A percentile compares a stretch with the other conserved stretches of the same genome.
Evolutionary conservation across 2,113 vertebrate genomes (phyloP).

Genomic region (Psammodynastes pulverulentus): DNA sequence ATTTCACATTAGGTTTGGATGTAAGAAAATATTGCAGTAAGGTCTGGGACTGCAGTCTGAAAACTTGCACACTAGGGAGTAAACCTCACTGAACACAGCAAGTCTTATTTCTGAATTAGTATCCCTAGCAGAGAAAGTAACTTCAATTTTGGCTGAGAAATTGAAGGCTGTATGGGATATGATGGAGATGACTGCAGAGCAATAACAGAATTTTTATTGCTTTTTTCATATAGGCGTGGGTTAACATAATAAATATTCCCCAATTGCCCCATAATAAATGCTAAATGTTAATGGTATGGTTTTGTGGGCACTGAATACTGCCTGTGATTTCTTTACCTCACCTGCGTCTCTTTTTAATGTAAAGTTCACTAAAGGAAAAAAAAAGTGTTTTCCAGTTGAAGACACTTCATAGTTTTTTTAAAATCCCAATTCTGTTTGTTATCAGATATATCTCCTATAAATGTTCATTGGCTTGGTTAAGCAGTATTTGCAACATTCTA

Average conservation of each 20-base stretch:
- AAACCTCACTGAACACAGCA: neutral
- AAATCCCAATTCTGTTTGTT: slow-evolving; percentile 35
- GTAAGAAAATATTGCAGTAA: neutral
- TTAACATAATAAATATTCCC: neutral
- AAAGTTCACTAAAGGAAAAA: neutral
- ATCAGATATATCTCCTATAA: slow-evolving; percentile 24
- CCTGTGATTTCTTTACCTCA: neutral
- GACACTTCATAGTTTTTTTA: neutral
- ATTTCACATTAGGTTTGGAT: neutral
- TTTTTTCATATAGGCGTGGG: neutral
- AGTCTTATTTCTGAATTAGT: neutral
- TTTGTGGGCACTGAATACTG: neutral
- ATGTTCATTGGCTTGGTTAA: neutral
- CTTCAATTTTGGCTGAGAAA: neutral
- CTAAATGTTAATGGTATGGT: neutral
- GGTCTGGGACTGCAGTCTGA: too few species aligned
- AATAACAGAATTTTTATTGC: neutral
- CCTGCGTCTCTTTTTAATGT: neutral
- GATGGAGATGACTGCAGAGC: neutral
- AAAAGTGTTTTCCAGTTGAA: slow-evolving; percentile 18
- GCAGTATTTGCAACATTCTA: neutral
- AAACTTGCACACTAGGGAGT: neutral
- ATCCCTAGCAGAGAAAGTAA: neutral
- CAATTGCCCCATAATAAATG: neutral
- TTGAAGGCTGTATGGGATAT: neutral